These are phyloP conservation scores for Drosophila stalkeri DNA, from an alignment of 2,888 invertebrate species.

Conservation along the genomic window DNA sequence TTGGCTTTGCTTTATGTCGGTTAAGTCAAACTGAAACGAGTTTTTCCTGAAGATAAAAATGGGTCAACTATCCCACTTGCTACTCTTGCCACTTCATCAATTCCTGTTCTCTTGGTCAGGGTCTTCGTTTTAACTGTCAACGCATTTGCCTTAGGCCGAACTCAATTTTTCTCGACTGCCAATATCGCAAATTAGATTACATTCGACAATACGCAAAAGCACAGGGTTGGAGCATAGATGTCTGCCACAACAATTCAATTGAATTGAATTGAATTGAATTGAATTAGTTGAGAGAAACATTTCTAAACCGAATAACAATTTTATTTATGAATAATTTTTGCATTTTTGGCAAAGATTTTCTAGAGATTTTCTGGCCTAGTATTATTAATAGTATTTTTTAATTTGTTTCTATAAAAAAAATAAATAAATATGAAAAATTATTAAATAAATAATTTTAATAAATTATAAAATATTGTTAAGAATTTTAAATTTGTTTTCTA, in stretches of 20 bases:
- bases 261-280: no score
- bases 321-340: no score
- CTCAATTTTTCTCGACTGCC: conserved; percentile 45
- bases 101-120: conserved; percentile 27
- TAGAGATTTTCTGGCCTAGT: no score
- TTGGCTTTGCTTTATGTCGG: conserved; percentile 6
- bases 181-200: conserved; percentile 64
- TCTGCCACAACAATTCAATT: background rate
- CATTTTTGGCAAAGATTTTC: no score
- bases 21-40: conserved; percentile 9
- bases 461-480: no score
- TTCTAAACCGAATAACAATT: no score
- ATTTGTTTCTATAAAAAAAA: no score
- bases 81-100: conserved; percentile 9
- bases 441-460: no score
- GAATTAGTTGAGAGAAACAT: background rate
- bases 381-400: no score
- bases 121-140: conserved; percentile 24
- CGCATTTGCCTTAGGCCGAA: conserved; percentile 20
- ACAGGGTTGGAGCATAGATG: conserved; percentile 23
- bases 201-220: conserved; percentile 8
- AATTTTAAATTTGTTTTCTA: no score
- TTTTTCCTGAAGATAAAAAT: conserved; percentile 14
- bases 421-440: no score
- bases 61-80: conserved; percentile 23